Evolutionary conservation across 2,888 invertebrate genomes (phyloP), one percentile per base, ranked within the genome.

Genomic region (Limnephilus lunatus): DNA sequence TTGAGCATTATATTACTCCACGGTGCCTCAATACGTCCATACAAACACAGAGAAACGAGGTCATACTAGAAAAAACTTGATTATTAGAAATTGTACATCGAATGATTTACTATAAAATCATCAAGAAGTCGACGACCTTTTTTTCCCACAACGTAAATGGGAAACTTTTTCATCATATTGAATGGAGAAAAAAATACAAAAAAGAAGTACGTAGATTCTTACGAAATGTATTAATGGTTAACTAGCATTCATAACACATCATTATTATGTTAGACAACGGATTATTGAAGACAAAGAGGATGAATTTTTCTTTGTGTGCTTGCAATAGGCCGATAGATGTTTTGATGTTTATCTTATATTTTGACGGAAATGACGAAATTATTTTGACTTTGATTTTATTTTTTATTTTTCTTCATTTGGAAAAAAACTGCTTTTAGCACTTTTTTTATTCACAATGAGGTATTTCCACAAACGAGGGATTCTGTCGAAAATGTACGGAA

Each of bases 11-110:
- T 91, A 86, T 91, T 87, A 30, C 30, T 48, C 48, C 35, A 81
- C 39, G 89, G 48, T 48, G n/a, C 89, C 89, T 87, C n/a, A 25
- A 80, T 80, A 80, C 88, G 31, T 31, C 35, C 14, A 81, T 85
- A 89, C 80, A 80, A 25, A 80, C 81, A 68, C 31, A 9, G 35
- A 12, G 87, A 85, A 93, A 93, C 93, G 93, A 93, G 93, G 93
- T 91, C 93, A 93, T 32, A 83, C 82, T 92, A 92, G 92, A 93
- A 93, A 35, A 92, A 92, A 91, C 85, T 89, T 92, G 92, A 92
- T 90, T 90, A 92, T 85, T 82, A 85, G 81, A 89, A 89, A 87
- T 90, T 81, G 89, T 93, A 92, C 85, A 82, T 85, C 85, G 89
- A 91, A 80, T 90, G 93, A 92, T 93, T 92, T 85, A 39, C 39